These are phyloP conservation scores for Aleadryas rufinucha DNA, from an alignment of 2,113 vertebrate genomes.

Conservation along the genomic window DNA sequence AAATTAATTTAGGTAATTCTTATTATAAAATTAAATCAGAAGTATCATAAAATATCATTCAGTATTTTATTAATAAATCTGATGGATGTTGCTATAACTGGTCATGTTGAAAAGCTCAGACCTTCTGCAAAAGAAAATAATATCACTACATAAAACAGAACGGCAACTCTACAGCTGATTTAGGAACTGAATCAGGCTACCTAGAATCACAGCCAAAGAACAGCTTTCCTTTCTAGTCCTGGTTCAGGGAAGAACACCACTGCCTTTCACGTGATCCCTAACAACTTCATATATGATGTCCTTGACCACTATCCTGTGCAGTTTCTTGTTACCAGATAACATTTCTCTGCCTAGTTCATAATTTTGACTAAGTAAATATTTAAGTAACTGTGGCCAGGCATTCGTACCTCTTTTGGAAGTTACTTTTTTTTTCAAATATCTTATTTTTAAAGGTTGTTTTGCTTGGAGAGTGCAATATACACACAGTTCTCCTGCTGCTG, in stretches of 20 bases:
- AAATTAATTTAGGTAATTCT: background rate
- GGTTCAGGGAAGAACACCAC: background rate
- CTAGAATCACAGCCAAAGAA: background rate
- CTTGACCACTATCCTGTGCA: background rate
- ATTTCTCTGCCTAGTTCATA: background rate
- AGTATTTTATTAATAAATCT: background rate
- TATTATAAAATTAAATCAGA: background rate
- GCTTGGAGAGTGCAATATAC: background rate
- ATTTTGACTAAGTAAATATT: background rate
- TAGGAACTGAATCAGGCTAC: background rate
- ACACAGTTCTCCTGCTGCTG: background rate
- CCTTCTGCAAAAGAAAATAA: background rate
- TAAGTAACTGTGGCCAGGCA: background rate
- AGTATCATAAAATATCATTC: background rate
- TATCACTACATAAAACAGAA: background rate
- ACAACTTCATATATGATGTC: background rate
- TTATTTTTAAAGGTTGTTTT: background rate
- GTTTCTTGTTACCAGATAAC: background rate
- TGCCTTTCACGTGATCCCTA: background rate
- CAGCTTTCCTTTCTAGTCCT: background rate
- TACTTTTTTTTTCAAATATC: background rate
- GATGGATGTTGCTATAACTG: background rate
- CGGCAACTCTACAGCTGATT: background rate
- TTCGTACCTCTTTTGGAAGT: background rate
- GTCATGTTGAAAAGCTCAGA: background rate